Evolutionary conservation across 2,113 vertebrate species (phyloP).

Genomic region (Myotis yumanensis): DNA sequence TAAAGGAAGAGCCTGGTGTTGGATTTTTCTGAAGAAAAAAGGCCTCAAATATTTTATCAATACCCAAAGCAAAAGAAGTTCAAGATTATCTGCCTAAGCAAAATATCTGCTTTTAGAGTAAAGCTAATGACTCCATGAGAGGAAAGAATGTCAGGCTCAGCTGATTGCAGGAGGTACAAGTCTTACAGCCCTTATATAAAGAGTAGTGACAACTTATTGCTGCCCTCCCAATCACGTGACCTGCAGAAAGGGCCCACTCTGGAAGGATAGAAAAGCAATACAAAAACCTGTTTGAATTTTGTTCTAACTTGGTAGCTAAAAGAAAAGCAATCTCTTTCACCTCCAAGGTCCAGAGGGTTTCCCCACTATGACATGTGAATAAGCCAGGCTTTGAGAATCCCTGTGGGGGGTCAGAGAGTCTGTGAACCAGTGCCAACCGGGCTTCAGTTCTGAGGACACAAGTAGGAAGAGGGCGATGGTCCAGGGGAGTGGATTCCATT

Average conservation of each 20-base stretch:
- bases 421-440: background rate
- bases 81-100: background rate
- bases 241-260: background rate
- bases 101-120: background rate
- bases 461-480: background rate
- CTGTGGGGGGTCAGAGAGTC: background rate
- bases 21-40: background rate
- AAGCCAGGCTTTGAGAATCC: background rate
- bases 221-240: background rate
- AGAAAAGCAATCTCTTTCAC: background rate
- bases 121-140: background rate
- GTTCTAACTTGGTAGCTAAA: background rate
- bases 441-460: background rate
- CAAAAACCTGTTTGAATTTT: background rate
- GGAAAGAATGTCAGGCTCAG: background rate
- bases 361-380: background rate
- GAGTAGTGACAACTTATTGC: background rate
- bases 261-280: background rate
- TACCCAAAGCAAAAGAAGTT: background rate
- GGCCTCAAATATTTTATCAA: background rate
- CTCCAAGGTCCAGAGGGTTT: background rate
- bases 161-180: too few relatives aligned
- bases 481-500: background rate
- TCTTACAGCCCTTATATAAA: accelerated
- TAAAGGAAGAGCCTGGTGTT: background rate